Percentiles rank a stretch among this genome's conserved stretches.
Conservation (phyloP, 53 echinoderm and acorn worm species). For the Holothuria leucospilota region DNA sequence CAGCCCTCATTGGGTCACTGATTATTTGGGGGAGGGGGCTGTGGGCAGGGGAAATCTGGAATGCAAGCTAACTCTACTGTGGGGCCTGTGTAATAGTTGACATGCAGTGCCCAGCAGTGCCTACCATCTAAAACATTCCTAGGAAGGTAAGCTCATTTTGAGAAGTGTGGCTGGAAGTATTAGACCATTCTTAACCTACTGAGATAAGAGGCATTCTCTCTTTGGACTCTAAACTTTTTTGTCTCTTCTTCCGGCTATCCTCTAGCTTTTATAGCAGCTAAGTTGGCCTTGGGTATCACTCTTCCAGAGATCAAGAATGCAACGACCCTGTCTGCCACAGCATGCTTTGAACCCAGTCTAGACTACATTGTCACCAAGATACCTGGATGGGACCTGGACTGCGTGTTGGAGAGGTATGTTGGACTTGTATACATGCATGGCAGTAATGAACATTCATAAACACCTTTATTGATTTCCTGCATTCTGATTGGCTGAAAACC, state of each 20-base stretch:
- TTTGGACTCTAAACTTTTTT: not conserved
- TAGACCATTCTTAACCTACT: not conserved
- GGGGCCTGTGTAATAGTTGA: no score
- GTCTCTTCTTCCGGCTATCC: constrained; percentile 71
- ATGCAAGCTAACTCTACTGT: no score
- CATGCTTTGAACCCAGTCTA: constrained; percentile 97
- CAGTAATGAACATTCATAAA: no score
- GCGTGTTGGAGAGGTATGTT: constrained; percentile 95
- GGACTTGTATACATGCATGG: no score
- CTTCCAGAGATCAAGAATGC: constrained; percentile 93
- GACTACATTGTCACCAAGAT: constrained; percentile 98
- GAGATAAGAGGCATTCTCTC: not conserved
- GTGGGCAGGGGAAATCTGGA: no score
- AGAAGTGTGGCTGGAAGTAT: not conserved
- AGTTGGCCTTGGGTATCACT: constrained; percentile 86
- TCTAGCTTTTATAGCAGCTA: constrained; percentile 95
- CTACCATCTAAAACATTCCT: no score
- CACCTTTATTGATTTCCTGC: no score
- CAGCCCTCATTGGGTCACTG: no score
- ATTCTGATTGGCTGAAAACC: no score
- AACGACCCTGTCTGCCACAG: constrained; percentile 91
- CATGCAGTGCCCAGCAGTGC: no score
- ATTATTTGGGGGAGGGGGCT: no score
- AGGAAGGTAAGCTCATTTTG: no score
- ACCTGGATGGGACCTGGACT: constrained; percentile 93